Evolutionary conservation across 2,113 vertebrate species (phyloP).

Genomic region (Pithys albifrons): DNA sequence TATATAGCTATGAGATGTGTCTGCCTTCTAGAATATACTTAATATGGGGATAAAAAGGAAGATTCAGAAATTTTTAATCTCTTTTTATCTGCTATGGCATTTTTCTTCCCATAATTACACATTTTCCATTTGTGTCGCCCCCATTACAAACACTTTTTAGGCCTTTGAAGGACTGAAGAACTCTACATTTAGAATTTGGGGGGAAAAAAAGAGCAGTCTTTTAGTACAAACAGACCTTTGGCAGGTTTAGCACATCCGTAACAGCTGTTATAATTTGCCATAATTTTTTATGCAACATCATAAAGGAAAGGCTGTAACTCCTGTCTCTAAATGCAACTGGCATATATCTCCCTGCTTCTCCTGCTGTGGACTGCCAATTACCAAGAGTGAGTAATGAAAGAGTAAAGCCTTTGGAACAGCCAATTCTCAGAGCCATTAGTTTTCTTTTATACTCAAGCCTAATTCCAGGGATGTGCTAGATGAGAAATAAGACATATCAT

Average conservation of each 20-base stretch:
- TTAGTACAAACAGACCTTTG: slow-evolving; percentile 56
- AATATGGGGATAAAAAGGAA: not conserved
- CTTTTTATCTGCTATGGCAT: not conserved
- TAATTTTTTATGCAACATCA: slow-evolving; percentile 55
- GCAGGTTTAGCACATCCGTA: slow-evolving; percentile 46
- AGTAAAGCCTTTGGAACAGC: slow-evolving; percentile 59
- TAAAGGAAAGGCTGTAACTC: slow-evolving; percentile 63
- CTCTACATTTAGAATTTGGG: not conserved
- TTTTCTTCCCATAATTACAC: not conserved
- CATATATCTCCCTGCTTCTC: slow-evolving; percentile 41
- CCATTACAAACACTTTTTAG: not conserved
- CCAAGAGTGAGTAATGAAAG: slow-evolving; percentile 58
- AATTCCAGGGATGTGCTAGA: slow-evolving; percentile 75
- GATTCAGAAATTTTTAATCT: not conserved
- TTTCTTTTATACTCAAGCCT: slow-evolving; percentile 75
- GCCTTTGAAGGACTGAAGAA: not conserved
- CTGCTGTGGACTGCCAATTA: slow-evolving; percentile 65
- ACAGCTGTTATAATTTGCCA: slow-evolving; percentile 68
- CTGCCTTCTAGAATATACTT: not conserved
- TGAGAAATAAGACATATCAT: slow-evolving; percentile 80
- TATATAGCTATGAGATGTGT: not conserved
- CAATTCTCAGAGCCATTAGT: slow-evolving; percentile 75
- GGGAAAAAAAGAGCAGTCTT: not conserved
- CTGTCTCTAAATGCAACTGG: slow-evolving; percentile 46
- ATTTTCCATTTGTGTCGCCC: not conserved